These are phyloP conservation scores for Galleria mellonella DNA, from an alignment of 1,140 invertebrate species.

Conservation along the genomic window DNA sequence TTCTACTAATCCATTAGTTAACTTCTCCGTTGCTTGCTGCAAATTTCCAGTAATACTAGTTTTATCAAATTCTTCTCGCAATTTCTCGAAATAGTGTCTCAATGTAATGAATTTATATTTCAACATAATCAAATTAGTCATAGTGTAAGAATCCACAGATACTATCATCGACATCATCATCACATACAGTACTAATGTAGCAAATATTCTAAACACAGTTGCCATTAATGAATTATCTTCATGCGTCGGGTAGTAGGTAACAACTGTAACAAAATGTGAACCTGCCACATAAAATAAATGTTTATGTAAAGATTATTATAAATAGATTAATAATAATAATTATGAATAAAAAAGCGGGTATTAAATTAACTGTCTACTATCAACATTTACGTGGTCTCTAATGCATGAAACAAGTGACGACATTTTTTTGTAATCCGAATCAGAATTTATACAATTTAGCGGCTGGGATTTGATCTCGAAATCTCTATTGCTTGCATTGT, in stretches of 20 bases:
- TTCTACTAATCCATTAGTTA: constrained; percentile 39
- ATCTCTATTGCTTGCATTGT: too few relatives aligned
- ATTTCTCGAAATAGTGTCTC: constrained; percentile 43
- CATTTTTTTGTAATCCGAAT: too few relatives aligned
- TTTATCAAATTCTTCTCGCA: constrained; percentile 27
- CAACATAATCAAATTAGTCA: constrained; percentile 47
- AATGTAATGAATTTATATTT: constrained; percentile 60
- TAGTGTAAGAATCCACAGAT: constrained; percentile 37
- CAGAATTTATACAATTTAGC: too few relatives aligned
- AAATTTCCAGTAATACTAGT: constrained; percentile 18
- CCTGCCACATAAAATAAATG: constrained; percentile 20
- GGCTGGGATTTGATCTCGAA: too few relatives aligned
- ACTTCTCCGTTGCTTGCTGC: constrained; percentile 22
- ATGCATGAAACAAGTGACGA: too few relatives aligned
- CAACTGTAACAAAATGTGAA: constrained; percentile 48
- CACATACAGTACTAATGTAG: constrained; percentile 29
- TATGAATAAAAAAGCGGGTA: too few relatives aligned
- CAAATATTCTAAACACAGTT: constrained; percentile 27
- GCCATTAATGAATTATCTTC: constrained; percentile 33
- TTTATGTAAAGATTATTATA: background rate
- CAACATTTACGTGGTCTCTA: too few relatives aligned
- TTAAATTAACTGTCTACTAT: too few relatives aligned
- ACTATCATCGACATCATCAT: constrained; percentile 49
- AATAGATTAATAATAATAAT: too few relatives aligned
- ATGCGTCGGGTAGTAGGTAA: constrained; percentile 47